A percentile compares a stretch with the other conserved stretches of the same genome.
Conservation (phyloP, 92 coral and sea anemone species). For the Phenganax subtilis region DNA sequence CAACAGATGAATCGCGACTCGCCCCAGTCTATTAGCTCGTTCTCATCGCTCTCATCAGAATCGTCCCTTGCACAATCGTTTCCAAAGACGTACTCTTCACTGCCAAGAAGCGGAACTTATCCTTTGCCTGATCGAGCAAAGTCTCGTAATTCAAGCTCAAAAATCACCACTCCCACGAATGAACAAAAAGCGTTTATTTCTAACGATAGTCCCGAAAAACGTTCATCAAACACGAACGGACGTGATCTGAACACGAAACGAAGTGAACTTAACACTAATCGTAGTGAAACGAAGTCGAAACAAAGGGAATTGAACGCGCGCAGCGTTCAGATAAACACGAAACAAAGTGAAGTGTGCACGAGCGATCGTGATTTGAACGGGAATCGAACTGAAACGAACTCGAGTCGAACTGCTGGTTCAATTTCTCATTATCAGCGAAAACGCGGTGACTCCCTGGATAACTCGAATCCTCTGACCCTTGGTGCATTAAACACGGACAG, state of each 20-base stretch:
- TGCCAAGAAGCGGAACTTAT: neutral
- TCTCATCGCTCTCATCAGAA: constrained; percentile 21
- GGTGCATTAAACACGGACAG: neutral
- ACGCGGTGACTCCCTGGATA: neutral
- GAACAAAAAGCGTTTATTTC: constrained; percentile 5
- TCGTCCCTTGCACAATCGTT: neutral
- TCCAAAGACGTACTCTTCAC: neutral
- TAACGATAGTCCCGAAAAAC: neutral
- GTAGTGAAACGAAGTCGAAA: too few species aligned
- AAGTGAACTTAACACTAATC: too few species aligned
- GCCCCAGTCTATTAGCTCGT: constrained; percentile 22
- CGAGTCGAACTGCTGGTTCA: constrained; percentile 20
- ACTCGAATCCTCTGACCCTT: neutral
- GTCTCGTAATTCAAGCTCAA: neutral
- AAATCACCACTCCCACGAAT: neutral
- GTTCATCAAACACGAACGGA: too few species aligned
- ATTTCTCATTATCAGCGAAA: constrained; percentile 28
- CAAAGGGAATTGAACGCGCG: too few species aligned
- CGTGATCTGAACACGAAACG: too few species aligned
- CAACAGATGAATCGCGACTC: constrained; percentile 23
- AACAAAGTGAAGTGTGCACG: too few species aligned
- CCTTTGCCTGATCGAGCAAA: neutral
- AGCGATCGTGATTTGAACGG: too few species aligned
- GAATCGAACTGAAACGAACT: neutral
- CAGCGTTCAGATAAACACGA: too few species aligned